Evolutionary conservation across 2,797 vertebrate genomes (phyloP), one percentile per base, ranked within the genome.

Genomic region (Protosalanx chinensis): DNA sequence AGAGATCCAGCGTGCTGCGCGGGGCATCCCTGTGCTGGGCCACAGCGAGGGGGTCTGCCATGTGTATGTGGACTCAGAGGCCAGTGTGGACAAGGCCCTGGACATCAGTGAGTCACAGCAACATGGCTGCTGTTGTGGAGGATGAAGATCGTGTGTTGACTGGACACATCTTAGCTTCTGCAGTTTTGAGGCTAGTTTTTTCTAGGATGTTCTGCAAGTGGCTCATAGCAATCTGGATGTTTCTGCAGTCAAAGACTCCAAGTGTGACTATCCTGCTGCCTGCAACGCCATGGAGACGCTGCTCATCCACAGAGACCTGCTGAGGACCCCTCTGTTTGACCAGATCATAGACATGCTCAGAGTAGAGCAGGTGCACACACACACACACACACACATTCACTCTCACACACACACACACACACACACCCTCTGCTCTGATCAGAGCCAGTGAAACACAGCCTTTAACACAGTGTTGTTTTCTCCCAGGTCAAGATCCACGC

Each of bases 41-140:
- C 96, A 98, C 90, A 98, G 96, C 0, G 96, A 99, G 83, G 98
- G 97, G 1, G 95, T 99, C 90, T 99, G 97, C 82, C 97, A 98
- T 8, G 93, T 99, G 66, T 99, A 96, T 10, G 88, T 98, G 16
- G 96, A 98, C 64, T 73, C 81, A 0, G 95, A 98, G 0, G 96
- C 98, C 83, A 95, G 93, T 3, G 83, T 94, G 0, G 96, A 99
- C 80, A 99, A 98, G 84, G 95, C 93, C 77, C 87, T 97, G 23
- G 94, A 95, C 81, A 96, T 99, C 51, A 93, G 98, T 98, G 86
- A 91, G 95, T 33, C 5, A 16, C 32, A 62, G 23, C 12, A 5
- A 10, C 7, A 15, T 29, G 1, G 7, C 15, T 4, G 6, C n/a
- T 8, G n/a, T 35, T 41, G 37, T 41, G 37, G 37, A 41, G 37